Evolutionary conservation across 1,140 invertebrate species (phyloP), one percentile per base, ranked within the genome.

Genomic region (Drosophila malerkotliana): DNA sequence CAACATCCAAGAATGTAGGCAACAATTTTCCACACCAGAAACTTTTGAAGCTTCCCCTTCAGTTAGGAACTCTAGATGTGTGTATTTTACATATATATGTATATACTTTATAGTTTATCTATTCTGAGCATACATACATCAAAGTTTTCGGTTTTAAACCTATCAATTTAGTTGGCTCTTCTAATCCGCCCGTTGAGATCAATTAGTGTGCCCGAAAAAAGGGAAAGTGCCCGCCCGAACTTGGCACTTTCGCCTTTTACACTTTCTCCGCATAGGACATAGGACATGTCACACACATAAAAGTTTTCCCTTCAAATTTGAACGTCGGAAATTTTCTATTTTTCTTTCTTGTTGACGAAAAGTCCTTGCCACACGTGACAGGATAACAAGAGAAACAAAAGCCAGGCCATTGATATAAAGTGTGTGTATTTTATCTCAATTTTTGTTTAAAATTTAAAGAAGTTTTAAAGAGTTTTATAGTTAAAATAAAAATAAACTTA

Each of bases 161-260:
- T 76, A 83, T 83, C 79, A 83, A 83, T 83, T 83, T 83, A 63
- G 71, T 63, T 68, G 45, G 61, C 64, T 45, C 61, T 62, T 26
- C 69, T 78, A 83, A 83, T 79, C 71, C 79, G 51, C 53, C 64
- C 75, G 79, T 79, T 83, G 79, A 83, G 79, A 79, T 83, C 79
- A 83, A 83, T 83, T 83, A 83, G 79, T 83, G 79, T 67, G 71
- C 28, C 28, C 18, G 18, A 34, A 48, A 32, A 45, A 32, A 34
- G 61, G 47, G 63, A 63, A 49, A 64, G 47, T 15, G 61, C 60
- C 52, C 28, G 61, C 60, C 52, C 37, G 28, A 64, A 67, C 63
- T 67, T 64, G 64, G 64, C 63, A 67, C 63, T 67, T 64, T 67
- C 48, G 12, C 10, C 10, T 28, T 28, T 6, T 37, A n/a, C 34